These are phyloP conservation scores for Lordiphosa fenestrarum DNA, from an alignment of 2,888 invertebrate genomes.

Conservation along the genomic window DNA sequence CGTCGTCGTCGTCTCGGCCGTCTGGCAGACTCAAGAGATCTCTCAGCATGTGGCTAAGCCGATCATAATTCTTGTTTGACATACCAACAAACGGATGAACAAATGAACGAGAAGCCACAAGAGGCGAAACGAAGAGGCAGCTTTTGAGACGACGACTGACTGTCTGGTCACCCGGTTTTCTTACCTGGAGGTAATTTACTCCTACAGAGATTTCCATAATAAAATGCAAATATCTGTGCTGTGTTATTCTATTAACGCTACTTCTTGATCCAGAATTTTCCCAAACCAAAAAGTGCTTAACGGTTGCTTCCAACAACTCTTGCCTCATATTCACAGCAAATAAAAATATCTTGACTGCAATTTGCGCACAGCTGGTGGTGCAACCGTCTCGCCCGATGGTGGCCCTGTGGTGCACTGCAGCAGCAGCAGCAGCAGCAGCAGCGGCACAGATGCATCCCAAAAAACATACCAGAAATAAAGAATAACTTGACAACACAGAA, in stretches of 20 bases:
- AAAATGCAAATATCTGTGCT: constrained; percentile 49
- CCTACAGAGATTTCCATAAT: constrained; percentile 52
- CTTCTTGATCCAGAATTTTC: constrained; percentile 17
- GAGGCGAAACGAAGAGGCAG: background rate
- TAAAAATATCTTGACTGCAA: constrained; percentile 73
- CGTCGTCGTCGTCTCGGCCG: constrained; percentile 21
- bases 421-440: constrained; percentile 30
- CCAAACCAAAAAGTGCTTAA: constrained; percentile 13
- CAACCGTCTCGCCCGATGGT: constrained; percentile 49
- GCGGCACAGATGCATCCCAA: constrained; percentile 16
- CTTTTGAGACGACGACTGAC: constrained; percentile 28
- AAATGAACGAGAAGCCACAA: constrained; percentile 68
- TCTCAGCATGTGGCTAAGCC: constrained; percentile 79
- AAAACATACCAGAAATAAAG: constrained; percentile 21
- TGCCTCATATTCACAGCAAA: constrained; percentile 64
- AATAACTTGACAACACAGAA: constrained; percentile 62
- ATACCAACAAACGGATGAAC: constrained; percentile 74
- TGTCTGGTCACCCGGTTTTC: constrained; percentile 12
- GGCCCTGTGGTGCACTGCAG: constrained; percentile 47
- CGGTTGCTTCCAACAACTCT: constrained; percentile 26
- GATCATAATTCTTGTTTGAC: constrained; percentile 80
- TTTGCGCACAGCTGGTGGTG: constrained; percentile 73
- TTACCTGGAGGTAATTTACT: constrained; percentile 25
- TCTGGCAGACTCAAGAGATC: constrained; percentile 23
- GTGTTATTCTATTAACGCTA: constrained; percentile 76